phyloP scores from a whole-genome alignment of 2,888 invertebrate genomes.

The Elegia similella region DNA sequence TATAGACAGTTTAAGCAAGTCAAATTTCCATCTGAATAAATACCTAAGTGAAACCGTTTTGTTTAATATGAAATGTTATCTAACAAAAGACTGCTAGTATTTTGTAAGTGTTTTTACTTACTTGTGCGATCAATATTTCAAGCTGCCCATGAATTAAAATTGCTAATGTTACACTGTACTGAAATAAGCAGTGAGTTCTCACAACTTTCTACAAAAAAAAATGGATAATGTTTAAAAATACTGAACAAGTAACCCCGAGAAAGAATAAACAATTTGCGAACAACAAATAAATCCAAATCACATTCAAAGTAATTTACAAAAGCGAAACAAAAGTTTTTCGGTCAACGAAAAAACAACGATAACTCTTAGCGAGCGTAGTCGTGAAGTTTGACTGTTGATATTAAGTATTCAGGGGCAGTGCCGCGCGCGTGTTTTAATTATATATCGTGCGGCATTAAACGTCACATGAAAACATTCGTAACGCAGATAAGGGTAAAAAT shows the following conservation, averaged over 20 bases:
- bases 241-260: not conserved
- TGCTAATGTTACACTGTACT: too few relatives aligned
- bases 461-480: conserved; percentile 25
- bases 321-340: conserved; percentile 4
- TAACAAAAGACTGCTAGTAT: too few relatives aligned
- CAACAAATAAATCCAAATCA: not conserved
- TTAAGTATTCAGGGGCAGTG: conserved; percentile 52
- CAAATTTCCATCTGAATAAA: too few relatives aligned
- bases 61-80: too few relatives aligned
- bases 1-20: too few relatives aligned
- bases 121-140: too few relatives aligned
- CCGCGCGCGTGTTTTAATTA: conserved; percentile 59
- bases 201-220: too few relatives aligned
- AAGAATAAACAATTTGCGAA: not conserved
- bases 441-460: conserved; percentile 33
- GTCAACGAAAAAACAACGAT: conserved; percentile 6
- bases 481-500: conserved; percentile 21
- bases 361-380: conserved; percentile 16
- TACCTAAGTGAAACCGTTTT: too few relatives aligned
- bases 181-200: too few relatives aligned
- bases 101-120: too few relatives aligned
- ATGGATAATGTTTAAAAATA: too few relatives aligned
- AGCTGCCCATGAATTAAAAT: too few relatives aligned
- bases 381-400: conserved; percentile 22
- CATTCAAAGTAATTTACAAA: not conserved